Base-by-base conservation (phyloP, 2,797 vertebrate species). In the Sebastes hubbsi region DNA sequence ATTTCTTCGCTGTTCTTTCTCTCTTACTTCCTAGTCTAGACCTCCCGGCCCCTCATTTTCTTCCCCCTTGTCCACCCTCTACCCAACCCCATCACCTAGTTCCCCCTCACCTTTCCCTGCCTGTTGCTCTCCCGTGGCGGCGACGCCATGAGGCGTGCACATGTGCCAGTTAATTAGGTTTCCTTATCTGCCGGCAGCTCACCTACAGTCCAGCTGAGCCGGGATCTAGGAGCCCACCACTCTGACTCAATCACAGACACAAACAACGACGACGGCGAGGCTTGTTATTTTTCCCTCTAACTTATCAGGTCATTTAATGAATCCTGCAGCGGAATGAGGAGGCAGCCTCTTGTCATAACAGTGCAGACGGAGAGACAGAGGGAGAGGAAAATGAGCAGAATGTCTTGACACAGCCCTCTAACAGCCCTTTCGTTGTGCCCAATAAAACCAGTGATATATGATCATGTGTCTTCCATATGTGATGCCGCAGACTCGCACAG, bases 391-490 rank as follows among this genome's bases (percentile, higher is more conserved):
- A 75, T 30, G 73, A 86, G 75, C 59, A 84, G 78, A 86, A 65
- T 59, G 74, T 81, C 83, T 85, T n/a, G 74, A 87, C 83, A 81
- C 72, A 74, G 59, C 70, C 24, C 63, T 81, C 75, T 20, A 82
- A 78, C 18, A 18, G 72, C 65, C 32, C 20, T 84, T 81, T 84
- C 7, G 32, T 34, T 78, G 79, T 73, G 85, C 75, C 88, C 85
- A 89, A 61, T 91, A 88, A 91, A 91, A 89, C 54, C 58, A 5
- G 65, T 85, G 89, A 87, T 78, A 75, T 86, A 84, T 36, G 85
- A 65, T 92, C 87, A 86, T 84, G 86, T 87, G 88, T 86, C 84
- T 11, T 84, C 84, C 91, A 87, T 77, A 81, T 88, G 85, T 70
- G 82, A 81, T 72, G 82, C 42, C 73, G 78, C 34, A 63, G 62